phyloP scores from a whole-genome alignment of 2,113 vertebrate genomes.

The Limnothrissa miodon region DNA sequence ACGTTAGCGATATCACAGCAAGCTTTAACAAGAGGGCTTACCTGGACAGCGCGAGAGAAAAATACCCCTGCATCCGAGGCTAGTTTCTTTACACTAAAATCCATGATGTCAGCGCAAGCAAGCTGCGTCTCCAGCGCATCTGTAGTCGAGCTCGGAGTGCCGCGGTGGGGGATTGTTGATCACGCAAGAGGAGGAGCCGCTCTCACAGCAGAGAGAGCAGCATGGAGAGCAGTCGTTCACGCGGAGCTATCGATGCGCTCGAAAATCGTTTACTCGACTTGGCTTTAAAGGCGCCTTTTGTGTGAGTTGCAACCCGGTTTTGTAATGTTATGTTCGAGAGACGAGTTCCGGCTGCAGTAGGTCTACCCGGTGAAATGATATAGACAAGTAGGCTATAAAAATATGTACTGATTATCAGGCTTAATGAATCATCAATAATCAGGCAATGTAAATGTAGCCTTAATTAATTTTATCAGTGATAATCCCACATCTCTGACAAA shows the following conservation, averaged over 20 bases:
- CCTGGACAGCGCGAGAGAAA: slow-evolving; percentile 86
- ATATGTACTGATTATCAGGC: too few species aligned
- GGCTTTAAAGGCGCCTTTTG: slow-evolving; percentile 29
- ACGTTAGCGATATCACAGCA: neutral
- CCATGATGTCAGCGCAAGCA: slow-evolving; percentile 67
- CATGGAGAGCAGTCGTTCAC: neutral
- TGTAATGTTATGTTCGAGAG: too few species aligned
- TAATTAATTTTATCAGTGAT: too few species aligned
- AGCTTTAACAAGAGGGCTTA: slow-evolving; percentile 39
- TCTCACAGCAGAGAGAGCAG: slow-evolving; percentile 1
- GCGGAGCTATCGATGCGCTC: slow-evolving; percentile 27
- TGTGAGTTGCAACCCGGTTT: neutral
- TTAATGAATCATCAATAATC: too few species aligned
- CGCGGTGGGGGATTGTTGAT: neutral
- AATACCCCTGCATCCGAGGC: slow-evolving; percentile 89
- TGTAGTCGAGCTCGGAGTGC: neutral
- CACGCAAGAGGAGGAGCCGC: neutral
- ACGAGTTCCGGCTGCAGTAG: too few species aligned
- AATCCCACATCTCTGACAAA: too few species aligned
- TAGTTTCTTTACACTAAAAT: slow-evolving; percentile 93
- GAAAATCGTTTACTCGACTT: slow-evolving; percentile 23
- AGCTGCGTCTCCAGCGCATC: slow-evolving; percentile 21
- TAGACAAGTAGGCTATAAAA: too few species aligned
- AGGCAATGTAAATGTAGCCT: too few species aligned
- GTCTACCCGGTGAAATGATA: too few species aligned